Conservation (phyloP, 2,797 vertebrate species). For the Eulemur albifrons region DNA sequence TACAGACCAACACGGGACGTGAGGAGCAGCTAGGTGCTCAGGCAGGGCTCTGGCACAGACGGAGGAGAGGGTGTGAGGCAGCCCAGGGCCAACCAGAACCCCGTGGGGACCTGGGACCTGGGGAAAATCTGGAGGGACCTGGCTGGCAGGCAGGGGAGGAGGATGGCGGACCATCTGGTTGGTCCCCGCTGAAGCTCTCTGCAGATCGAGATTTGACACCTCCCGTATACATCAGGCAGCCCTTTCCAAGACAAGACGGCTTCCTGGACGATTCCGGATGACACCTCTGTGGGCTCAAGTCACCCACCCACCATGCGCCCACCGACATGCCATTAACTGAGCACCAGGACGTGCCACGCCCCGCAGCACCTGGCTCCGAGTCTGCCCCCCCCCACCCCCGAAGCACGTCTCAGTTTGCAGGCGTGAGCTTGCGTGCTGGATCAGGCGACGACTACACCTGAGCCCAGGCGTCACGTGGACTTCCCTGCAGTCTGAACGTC, state of each 20-base stretch:
- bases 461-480: not conserved
- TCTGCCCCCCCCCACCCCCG: not conserved
- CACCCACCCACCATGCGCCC: no score
- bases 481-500: not conserved
- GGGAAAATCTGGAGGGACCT: no score
- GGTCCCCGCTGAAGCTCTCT: not conserved
- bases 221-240: no score
- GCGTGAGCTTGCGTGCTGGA: rapidly evolving
- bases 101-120: not conserved
- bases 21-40: rapidly evolving
- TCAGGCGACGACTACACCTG: not conserved
- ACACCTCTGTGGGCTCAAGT: not conserved
- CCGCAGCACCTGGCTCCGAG: not conserved
- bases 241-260: no score
- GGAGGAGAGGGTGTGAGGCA: rapidly evolving
- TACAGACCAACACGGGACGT: rapidly evolving
- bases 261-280: not conserved
- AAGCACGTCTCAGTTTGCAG: rapidly evolving
- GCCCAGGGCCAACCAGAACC: not conserved
- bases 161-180: no score
- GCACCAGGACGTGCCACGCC: rapidly evolving
- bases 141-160: not conserved
- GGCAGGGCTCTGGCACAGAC: rapidly evolving
- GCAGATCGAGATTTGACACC: not conserved
- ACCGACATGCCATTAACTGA: not conserved